Evolutionary conservation across 2,113 vertebrate genomes (phyloP).

Genomic region (Vulpes vulpes): DNA sequence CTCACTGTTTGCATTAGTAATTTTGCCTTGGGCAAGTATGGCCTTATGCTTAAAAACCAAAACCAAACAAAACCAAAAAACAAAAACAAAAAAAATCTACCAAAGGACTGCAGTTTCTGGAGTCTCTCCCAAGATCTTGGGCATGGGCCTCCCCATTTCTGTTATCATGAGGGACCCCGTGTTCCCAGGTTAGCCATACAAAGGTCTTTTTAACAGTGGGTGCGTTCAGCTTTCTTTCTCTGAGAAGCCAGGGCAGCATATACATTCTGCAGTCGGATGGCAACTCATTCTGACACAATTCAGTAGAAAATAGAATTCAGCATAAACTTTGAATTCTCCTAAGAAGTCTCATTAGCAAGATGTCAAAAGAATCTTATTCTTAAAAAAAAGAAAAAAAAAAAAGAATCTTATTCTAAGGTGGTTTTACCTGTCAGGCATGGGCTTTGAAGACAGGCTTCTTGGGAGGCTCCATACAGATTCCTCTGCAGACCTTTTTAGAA

Average conservation of each 20-base stretch:
- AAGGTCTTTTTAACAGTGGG: background rate
- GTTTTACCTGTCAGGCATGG: background rate
- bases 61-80: background rate
- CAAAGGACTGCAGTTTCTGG: background rate
- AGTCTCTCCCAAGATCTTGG: background rate
- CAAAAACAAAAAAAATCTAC: background rate
- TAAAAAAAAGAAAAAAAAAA: background rate
- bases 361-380: background rate
- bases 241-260: background rate
- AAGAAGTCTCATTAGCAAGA: background rate
- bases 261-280: background rate
- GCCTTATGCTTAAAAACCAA: background rate
- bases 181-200: background rate
- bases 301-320: background rate
- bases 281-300: background rate
- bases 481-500: background rate
- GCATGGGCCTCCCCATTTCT: background rate
- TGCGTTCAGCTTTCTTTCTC: background rate
- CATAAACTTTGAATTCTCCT: background rate
- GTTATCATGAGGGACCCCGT: background rate
- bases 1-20: constrained; percentile 8
- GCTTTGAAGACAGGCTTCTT: background rate
- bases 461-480: background rate
- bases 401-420: background rate
- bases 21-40: background rate